Percentiles rank a stretch among this genome's conserved stretches.
Evolutionary conservation across 2,113 vertebrate species (phyloP).

Genomic region (Sebastes schlegelii): DNA sequence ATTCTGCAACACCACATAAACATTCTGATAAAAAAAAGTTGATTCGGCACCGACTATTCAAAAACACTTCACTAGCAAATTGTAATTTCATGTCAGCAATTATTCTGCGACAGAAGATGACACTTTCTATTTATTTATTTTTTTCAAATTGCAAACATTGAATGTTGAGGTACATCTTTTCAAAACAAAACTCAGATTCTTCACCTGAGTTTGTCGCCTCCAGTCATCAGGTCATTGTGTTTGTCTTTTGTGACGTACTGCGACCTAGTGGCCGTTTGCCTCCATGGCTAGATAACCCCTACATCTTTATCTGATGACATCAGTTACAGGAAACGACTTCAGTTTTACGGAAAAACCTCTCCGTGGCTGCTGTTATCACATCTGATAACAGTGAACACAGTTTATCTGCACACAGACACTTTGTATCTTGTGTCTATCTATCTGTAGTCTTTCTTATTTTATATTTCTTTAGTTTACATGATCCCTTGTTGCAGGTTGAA

Average conservation of each 20-base stretch:
- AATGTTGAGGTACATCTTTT: not conserved
- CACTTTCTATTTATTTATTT: not conserved
- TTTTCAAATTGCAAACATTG: not conserved
- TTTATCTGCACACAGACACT: not conserved
- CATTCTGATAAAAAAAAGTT: no score
- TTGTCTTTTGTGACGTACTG: slow-evolving; percentile 30
- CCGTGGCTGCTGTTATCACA: not conserved
- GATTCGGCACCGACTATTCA: not conserved
- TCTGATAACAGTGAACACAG: not conserved
- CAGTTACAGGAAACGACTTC: not conserved
- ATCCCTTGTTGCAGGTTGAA: not conserved
- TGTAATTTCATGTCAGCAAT: not conserved
- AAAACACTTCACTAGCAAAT: not conserved
- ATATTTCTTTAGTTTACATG: not conserved
- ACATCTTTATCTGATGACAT: not conserved
- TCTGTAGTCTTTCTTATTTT: not conserved
- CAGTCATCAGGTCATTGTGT: not conserved
- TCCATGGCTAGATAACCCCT: not conserved
- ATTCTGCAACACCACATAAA: not conserved
- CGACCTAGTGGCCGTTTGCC: slow-evolving; percentile 32
- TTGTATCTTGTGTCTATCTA: not conserved
- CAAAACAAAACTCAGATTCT: not conserved
- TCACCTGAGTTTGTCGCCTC: not conserved
- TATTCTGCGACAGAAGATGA: not conserved
- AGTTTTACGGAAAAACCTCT: not conserved